Evolutionary conservation across 2,888 invertebrate genomes (phyloP).

Genomic region (Margaritifera margaritifera): DNA sequence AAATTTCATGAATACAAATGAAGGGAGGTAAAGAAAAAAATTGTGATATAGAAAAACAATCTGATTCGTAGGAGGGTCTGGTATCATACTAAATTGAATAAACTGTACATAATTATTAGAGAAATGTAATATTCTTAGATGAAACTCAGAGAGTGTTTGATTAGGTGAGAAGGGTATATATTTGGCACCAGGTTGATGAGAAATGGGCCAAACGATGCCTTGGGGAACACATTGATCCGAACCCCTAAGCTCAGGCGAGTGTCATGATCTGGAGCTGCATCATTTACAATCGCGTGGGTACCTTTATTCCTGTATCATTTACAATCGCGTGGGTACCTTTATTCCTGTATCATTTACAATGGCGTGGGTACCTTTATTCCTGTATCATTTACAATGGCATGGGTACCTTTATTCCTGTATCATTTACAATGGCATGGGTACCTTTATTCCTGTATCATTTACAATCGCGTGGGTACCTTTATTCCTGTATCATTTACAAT

Average conservation of each 20-base stretch:
- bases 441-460: too few relatives aligned
- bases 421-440: too few relatives aligned
- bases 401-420: too few relatives aligned
- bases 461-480: too few relatives aligned
- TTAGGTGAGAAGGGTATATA: neutral
- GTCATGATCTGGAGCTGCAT: too few relatives aligned
- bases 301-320: too few relatives aligned
- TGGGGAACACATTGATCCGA: constrained; percentile 1
- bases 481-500: too few relatives aligned
- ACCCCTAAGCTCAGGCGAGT: neutral
- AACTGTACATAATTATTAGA: neutral
- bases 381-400: too few relatives aligned
- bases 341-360: too few relatives aligned
- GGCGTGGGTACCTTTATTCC: too few relatives aligned
- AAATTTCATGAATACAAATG: neutral
- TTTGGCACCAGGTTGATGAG: neutral
- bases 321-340: too few relatives aligned
- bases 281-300: too few relatives aligned
- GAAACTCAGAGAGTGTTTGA: constrained; percentile 1
- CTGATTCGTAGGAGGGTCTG: neutral
- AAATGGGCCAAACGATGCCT: constrained; percentile 1
- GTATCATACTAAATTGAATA: neutral
- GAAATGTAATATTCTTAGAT: neutral
- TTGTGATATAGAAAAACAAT: neutral
- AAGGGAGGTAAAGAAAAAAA: neutral